phyloP scores from a whole-genome alignment of 2,113 vertebrate species.

The Ariopsis seemanni region DNA sequence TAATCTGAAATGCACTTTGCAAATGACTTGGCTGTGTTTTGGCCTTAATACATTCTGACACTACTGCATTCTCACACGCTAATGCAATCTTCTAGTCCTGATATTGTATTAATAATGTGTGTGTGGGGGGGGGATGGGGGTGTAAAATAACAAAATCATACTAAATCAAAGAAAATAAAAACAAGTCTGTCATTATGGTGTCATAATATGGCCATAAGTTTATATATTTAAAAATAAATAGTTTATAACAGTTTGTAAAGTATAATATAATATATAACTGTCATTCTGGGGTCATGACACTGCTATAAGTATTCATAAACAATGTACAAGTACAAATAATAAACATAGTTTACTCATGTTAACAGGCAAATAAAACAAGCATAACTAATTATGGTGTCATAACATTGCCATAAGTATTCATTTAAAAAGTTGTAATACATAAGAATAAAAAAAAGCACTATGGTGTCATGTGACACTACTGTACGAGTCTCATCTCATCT shows the following conservation, averaged over 20 bases:
- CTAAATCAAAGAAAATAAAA: neutral
- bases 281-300: neutral
- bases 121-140: neutral
- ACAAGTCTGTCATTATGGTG: neutral
- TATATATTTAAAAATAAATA: too few relatives aligned
- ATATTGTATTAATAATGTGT: neutral
- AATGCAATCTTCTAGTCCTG: neutral
- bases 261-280: neutral
- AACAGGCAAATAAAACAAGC: neutral
- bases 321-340: neutral
- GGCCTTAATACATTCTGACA: neutral
- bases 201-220: neutral
- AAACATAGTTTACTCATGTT: neutral
- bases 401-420: neutral
- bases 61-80: neutral
- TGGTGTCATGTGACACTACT: neutral
- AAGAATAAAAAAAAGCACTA: too few relatives aligned
- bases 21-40: conserved; percentile 5
- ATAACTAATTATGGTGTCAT: neutral
- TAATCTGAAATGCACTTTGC: conserved; percentile 25
- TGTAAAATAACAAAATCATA: neutral
- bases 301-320: neutral
- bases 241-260: too few relatives aligned
- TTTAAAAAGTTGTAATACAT: neutral
- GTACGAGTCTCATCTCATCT: too few relatives aligned